These are phyloP conservation scores for Drosophila nr. medialis DNA, from an alignment of 2,888 invertebrate species.

Conservation along the genomic window DNA sequence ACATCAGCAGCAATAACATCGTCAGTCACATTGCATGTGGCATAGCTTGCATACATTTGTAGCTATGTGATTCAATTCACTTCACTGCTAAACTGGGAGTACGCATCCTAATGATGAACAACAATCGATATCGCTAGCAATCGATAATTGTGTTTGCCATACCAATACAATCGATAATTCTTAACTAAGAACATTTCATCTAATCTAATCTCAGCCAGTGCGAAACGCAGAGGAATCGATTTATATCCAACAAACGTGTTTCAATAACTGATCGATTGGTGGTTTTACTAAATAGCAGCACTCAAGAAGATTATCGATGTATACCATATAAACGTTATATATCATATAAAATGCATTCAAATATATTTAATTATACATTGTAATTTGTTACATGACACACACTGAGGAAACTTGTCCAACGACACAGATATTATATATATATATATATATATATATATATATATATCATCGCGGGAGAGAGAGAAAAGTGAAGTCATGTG, in stretches of 20 bases:
- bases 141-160: constrained; percentile 8
- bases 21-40: constrained; percentile 42
- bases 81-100: constrained; percentile 32
- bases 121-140: constrained; percentile 19
- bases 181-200: neutral
- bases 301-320: neutral
- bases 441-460: too few relatives aligned
- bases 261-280: too few relatives aligned
- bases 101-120: constrained; percentile 42
- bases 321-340: too few relatives aligned
- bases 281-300: neutral
- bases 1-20: constrained; percentile 26
- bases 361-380: constrained; percentile 4
- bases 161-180: neutral
- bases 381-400: constrained; percentile 7
- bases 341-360: neutral
- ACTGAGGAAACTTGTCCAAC: constrained; percentile 6
- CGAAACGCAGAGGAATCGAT: neutral
- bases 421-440: too few relatives aligned
- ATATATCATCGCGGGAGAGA: neutral
- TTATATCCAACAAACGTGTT: too few relatives aligned
- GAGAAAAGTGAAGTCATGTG: neutral
- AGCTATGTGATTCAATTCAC: constrained; percentile 50
- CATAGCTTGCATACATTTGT: constrained; percentile 53
- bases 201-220: too few relatives aligned